Evolutionary conservation across 2,888 invertebrate genomes (phyloP).

Genomic region (Amphipyra berbera): DNA sequence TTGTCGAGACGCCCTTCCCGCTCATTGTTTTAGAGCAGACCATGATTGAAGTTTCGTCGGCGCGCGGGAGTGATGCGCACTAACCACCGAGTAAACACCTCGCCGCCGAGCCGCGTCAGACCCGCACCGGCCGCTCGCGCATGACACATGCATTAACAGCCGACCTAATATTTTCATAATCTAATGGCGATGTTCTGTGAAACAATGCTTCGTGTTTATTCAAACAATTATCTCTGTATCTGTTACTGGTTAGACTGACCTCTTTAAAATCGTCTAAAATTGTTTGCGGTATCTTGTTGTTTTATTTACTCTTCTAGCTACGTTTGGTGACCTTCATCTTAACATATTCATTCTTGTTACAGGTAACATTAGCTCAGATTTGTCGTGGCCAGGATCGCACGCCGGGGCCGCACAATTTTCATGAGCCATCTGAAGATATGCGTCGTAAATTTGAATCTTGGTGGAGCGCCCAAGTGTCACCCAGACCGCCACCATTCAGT

Average conservation of each 20-base stretch:
- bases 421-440: conserved; percentile 95
- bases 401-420: conserved; percentile 91
- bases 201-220: conserved; percentile 87
- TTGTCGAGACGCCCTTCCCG: conserved; percentile 87
- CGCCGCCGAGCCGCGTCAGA: conserved; percentile 76
- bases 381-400: conserved; percentile 94
- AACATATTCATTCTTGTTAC: conserved; percentile 76
- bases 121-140: conserved; percentile 78
- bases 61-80: conserved; percentile 80
- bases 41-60: conserved; percentile 89
- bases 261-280: conserved; percentile 87
- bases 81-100: conserved; percentile 85
- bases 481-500: conserved; percentile 88
- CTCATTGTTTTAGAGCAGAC: conserved; percentile 89
- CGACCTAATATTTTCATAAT: conserved; percentile 90
- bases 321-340: conserved; percentile 65
- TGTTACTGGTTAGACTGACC: conserved; percentile 88
- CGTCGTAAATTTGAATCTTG: conserved; percentile 97
- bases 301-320: conserved; percentile 69
- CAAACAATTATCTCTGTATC: conserved; percentile 86
- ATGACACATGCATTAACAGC: conserved; percentile 89
- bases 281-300: conserved; percentile 79
- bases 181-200: conserved; percentile 90
- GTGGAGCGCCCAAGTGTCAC: conserved; percentile 94
- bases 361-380: conserved; percentile 95